A percentile compares a stretch with the other conserved stretches of the same genome.
Conservation (phyloP, 2,888 invertebrate genomes). For the Euzophera pinguis region DNA sequence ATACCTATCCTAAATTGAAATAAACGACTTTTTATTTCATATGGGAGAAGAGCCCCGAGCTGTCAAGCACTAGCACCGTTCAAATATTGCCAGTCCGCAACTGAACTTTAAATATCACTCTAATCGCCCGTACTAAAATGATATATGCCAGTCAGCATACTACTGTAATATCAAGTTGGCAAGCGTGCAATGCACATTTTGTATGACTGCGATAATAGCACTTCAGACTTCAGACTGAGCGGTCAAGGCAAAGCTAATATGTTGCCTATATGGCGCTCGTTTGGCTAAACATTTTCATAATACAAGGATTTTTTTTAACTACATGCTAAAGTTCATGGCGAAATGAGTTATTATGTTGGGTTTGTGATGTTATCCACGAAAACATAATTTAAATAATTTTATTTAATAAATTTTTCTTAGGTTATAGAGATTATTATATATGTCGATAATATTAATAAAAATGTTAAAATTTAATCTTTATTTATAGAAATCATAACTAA, state of each 20-base stretch:
- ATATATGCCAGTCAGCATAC: background rate
- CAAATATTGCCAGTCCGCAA: background rate
- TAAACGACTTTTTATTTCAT: too few relatives aligned
- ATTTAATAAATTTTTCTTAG: too few relatives aligned
- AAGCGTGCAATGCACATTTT: conserved; percentile 33
- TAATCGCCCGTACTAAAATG: background rate
- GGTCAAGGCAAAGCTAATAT: conserved; percentile 12
- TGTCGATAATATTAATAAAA: too few relatives aligned
- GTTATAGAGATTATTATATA: too few relatives aligned
- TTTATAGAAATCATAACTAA: too few relatives aligned
- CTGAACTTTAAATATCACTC: background rate
- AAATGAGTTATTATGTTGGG: background rate
- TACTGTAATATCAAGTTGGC: conserved; percentile 25
- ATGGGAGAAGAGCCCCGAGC: too few relatives aligned
- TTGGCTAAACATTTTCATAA: conserved; percentile 1
- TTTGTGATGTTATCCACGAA: background rate
- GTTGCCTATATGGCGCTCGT: conserved; percentile 1
- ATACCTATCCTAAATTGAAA: too few relatives aligned
- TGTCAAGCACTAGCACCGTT: too few relatives aligned
- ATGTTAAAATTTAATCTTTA: too few relatives aligned
- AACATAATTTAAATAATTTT: background rate
- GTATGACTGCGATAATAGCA: conserved; percentile 21
- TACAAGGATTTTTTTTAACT: background rate
- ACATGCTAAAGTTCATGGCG: background rate
- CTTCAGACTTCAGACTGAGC: conserved; percentile 19